These are phyloP conservation scores for Actinemys pallida DNA, from an alignment of 2,113 vertebrate species.

Conservation along the genomic window DNA sequence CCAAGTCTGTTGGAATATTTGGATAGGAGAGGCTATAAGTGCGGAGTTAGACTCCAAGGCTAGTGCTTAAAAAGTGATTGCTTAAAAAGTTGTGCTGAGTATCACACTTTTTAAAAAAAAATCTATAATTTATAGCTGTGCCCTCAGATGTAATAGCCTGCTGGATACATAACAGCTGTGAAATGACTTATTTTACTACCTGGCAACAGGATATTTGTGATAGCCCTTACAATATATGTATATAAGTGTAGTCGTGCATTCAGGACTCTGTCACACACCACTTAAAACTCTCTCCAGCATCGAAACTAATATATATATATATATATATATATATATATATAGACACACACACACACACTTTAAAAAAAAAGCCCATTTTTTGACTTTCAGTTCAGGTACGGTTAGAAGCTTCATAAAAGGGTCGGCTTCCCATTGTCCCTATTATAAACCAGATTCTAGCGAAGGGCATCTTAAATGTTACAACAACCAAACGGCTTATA, in stretches of 20 bases:
- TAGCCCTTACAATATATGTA: not conserved
- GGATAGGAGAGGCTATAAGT: not conserved
- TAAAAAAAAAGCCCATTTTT: not conserved
- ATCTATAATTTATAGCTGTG: not conserved
- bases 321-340: not conserved
- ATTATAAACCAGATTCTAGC: not conserved
- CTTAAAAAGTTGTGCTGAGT: not conserved
- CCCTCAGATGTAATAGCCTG: not conserved
- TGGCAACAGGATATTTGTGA: not conserved
- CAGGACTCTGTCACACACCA: fast-evolving
- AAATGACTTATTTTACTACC: not conserved
- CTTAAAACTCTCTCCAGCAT: fast-evolving
- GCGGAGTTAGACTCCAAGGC: fast-evolving
- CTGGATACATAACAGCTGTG: slow-evolving; percentile 5
- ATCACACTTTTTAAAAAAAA: not conserved
- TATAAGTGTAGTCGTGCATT: not conserved
- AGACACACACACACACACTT: fast-evolving
- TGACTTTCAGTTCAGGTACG: fast-evolving
- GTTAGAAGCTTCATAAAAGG: not conserved
- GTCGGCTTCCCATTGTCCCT: not conserved
- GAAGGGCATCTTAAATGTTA: not conserved
- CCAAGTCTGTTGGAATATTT: not conserved
- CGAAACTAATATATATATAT: not conserved
- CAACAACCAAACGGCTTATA: not conserved
- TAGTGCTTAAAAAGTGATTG: not conserved